A percentile compares a stretch with the other conserved stretches of the same genome.
phyloP scores from a whole-genome alignment of 2,888 invertebrate species.

The Drosophila kokeensis region DNA sequence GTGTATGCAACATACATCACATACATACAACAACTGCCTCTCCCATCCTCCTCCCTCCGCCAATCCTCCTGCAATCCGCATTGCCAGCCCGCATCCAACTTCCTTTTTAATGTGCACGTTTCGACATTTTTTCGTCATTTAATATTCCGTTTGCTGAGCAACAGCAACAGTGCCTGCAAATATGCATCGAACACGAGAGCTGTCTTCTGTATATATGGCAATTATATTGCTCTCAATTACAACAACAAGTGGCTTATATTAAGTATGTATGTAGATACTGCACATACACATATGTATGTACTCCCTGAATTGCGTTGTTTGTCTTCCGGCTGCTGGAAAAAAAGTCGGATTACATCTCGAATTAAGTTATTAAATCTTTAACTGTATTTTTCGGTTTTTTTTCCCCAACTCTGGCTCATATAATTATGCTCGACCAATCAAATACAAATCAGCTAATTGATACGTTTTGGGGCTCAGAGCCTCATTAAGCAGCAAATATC shows the following conservation, averaged over 20 bases:
- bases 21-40: not conserved
- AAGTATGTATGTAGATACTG: not conserved
- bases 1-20: slow-evolving; percentile 11
- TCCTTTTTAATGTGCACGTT: slow-evolving; percentile 63
- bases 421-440: slow-evolving; percentile 33
- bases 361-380: slow-evolving; percentile 4
- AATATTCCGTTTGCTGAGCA: slow-evolving; percentile 38
- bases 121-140: slow-evolving; percentile 33
- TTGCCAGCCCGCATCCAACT: slow-evolving; percentile 63
- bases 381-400: not conserved
- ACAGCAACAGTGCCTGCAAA: slow-evolving; percentile 54
- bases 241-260: slow-evolving; percentile 12
- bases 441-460: slow-evolving; percentile 53
- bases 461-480: slow-evolving; percentile 40
- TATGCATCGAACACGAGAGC: slow-evolving; percentile 26
- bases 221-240: slow-evolving; percentile 47
- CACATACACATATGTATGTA: not conserved
- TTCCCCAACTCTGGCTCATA: not conserved
- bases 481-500: slow-evolving; percentile 37
- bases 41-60: not conserved
- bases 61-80: not conserved
- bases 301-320: not conserved
- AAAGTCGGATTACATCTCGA: not conserved
- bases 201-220: slow-evolving; percentile 19
- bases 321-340: slow-evolving; percentile 1